Evolutionary conservation across 2,113 vertebrate genomes (phyloP).

Genomic region (Dendropsophus ebraccatus): DNA sequence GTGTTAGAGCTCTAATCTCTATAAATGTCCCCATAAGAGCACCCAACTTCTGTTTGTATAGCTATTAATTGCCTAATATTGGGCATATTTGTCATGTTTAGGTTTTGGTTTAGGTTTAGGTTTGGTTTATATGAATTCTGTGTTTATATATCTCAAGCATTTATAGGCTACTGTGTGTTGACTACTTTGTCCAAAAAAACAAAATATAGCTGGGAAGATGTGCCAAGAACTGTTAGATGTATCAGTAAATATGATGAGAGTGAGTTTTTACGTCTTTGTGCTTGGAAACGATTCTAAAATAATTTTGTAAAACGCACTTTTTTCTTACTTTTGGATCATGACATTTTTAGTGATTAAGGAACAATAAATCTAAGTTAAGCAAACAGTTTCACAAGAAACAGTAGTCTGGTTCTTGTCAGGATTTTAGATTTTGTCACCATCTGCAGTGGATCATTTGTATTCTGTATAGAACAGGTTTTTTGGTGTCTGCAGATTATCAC

Average conservation of each 20-base stretch:
- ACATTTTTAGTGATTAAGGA: background rate
- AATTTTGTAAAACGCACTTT: background rate
- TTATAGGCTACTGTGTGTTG: background rate
- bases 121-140: background rate
- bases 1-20: too few species aligned
- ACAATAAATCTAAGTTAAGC: background rate
- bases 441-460: slow-evolving; percentile 18
- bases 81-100: background rate
- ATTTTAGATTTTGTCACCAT: background rate
- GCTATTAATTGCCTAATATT: background rate
- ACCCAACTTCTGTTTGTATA: background rate
- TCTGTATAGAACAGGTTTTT: background rate
- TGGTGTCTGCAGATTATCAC: slow-evolving; percentile 1
- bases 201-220: background rate
- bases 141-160: slow-evolving; percentile 6
- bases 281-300: background rate
- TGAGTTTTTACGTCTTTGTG: background rate
- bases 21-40: background rate
- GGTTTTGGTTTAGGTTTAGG: too few species aligned
- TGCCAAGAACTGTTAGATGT: background rate
- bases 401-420: background rate
- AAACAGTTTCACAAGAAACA: background rate
- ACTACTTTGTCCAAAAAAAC: background rate
- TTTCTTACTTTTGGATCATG: background rate
- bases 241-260: background rate